Conservation (phyloP, 2,113 vertebrate species). For the Heptranchias perlo region DNA sequence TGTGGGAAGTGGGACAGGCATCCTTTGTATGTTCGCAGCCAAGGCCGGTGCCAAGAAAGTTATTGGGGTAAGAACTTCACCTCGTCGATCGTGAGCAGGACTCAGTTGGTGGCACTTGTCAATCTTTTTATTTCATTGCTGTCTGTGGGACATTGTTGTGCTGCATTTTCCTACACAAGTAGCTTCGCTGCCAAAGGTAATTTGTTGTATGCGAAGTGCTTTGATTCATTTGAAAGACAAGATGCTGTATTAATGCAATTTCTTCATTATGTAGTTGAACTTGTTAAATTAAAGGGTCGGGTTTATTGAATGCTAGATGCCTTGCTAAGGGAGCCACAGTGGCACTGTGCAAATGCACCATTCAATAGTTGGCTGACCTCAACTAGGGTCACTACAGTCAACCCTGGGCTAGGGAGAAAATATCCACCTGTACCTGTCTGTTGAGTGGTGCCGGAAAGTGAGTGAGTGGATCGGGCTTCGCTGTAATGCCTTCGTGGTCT, state of each 20-base stretch:
- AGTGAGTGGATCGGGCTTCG: neutral
- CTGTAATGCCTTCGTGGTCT: neutral
- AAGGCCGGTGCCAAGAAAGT: conserved; percentile 86
- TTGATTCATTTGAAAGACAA: neutral
- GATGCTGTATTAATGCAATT: neutral
- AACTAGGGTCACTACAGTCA: neutral
- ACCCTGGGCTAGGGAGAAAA: too few relatives aligned
- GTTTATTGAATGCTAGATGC: neutral
- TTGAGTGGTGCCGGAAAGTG: neutral
- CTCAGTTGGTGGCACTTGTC: neutral
- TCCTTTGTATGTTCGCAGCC: conserved; percentile 89
- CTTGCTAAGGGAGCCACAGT: neutral
- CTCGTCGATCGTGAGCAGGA: neutral
- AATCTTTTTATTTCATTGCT: neutral
- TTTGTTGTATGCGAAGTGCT: neutral
- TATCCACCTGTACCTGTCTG: too few relatives aligned
- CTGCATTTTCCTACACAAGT: neutral
- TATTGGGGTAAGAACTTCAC: conserved; percentile 68
- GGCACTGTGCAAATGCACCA: neutral
- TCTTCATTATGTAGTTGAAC: neutral
- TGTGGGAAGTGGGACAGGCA: conserved; percentile 82
- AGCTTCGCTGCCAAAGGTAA: neutral
- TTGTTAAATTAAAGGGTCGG: neutral
- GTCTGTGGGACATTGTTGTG: neutral
- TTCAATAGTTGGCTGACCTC: neutral